Base-by-base conservation (phyloP, 2,797 vertebrate species). In the Dallia pectoralis region DNA sequence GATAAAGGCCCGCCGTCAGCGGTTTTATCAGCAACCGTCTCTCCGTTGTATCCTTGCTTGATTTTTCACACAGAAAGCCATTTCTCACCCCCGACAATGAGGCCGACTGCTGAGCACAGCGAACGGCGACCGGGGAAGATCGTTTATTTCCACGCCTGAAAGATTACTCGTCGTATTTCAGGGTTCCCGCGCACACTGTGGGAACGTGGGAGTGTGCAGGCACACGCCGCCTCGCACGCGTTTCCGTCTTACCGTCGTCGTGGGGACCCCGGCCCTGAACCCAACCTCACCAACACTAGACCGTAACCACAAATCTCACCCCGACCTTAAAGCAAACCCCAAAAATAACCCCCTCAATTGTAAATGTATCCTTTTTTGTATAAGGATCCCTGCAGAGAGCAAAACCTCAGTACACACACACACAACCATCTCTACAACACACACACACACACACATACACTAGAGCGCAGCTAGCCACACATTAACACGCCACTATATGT, bases 21-120 rank as follows among this genome's bases (percentile, higher is more conserved):
- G 25, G 70, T 74, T 76, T 68, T 69, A 18, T 51, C 48, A 62
- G 68, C 61, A 78, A 36, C 49, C 11, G 15, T 16, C 30, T 30
- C 44, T 32, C 19, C 8, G 22, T 1, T 67, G 51, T 48, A 6
- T 22, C 73, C 30, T 29, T 0, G 25, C 29, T 53, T 44, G 32
- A 22, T 53, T 22, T 69, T 30, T 51, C 67, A 14, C 29, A 7
- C 15, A 14, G 40, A 67, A 44, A 67, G 40, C 44, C 15, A 15
- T 56, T 16, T 70, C 48, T 53, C 68, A n/a, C 49, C 18, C 30
- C 36, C 18, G 9, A 29, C 22, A 22, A 67, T 47, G 66, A 47
- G 66, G 22, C 12, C 14, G 25, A 22, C 19, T 68, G 67, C 67
- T 49, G 67, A 68, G 44, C 5, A 64, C 25, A 25, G 67, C n/a